Percentiles rank a stretch among this genome's conserved stretches.
Conservation (phyloP, 2,888 invertebrate species). For the Ischnus inquisitorius region DNA sequence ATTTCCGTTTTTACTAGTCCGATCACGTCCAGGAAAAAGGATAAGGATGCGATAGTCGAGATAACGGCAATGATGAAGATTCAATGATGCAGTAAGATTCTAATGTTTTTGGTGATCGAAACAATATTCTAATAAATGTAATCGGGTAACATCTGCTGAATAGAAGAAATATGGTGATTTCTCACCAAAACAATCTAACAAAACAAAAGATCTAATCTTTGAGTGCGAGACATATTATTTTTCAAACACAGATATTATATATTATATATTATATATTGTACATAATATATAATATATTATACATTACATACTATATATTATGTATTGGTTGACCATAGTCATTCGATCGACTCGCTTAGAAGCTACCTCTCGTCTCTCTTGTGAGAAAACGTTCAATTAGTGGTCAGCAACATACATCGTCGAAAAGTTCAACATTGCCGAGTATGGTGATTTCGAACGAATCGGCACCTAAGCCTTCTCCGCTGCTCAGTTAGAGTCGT, state of each 20-base stretch:
- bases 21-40: conserved; percentile 74
- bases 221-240: no score
- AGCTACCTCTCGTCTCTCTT: conserved; percentile 65
- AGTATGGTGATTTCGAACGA: conserved; percentile 68
- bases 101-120: background rate
- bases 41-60: conserved; percentile 28
- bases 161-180: no score
- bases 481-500: conserved; percentile 70
- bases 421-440: conserved; percentile 80
- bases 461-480: conserved; percentile 58
- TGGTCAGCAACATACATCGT: conserved; percentile 57
- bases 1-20: conserved; percentile 71
- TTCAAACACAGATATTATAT: no score
- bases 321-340: conserved; percentile 20
- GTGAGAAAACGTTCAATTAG: conserved; percentile 84
- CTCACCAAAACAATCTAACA: no score
- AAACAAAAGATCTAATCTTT: no score
- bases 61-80: conserved; percentile 45
- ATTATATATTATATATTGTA: no score
- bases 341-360: conserved; percentile 38
- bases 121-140: background rate
- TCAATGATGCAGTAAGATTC: conserved; percentile 11
- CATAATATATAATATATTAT: no score
- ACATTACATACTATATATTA: background rate
- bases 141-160: background rate